Evolutionary conservation across 2,797 vertebrate genomes (phyloP).

Genomic region (Prionace glauca): DNA sequence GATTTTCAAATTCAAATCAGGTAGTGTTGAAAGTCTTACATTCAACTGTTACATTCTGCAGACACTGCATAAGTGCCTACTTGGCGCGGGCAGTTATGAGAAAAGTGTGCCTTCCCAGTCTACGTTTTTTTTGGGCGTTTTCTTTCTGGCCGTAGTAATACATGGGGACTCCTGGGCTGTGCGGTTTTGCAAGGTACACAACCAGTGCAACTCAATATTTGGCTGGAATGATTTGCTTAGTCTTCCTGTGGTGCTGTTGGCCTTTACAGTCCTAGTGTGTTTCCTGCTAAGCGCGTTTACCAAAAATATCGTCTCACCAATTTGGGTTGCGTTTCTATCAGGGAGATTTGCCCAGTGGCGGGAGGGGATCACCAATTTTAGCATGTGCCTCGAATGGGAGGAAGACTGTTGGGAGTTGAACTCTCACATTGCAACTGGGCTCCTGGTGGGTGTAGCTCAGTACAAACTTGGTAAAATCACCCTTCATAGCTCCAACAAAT

Average conservation of each 20-base stretch:
- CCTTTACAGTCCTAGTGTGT: neutral
- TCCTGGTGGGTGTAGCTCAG: neutral
- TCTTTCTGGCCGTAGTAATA: neutral
- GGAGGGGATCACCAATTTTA: neutral
- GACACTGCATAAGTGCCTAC: no score
- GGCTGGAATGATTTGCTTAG: neutral
- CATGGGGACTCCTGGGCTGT: neutral
- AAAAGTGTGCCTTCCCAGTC: neutral
- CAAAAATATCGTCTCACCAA: neutral
- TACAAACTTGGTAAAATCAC: neutral
- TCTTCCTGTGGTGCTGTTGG: neutral
- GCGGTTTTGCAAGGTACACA: neutral
- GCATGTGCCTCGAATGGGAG: neutral
- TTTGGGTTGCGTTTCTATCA: neutral
- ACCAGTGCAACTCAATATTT: neutral
- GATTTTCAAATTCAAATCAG: neutral
- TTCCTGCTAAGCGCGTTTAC: neutral
- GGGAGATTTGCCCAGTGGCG: neutral
- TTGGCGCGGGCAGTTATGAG: neutral
- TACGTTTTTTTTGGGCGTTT: neutral
- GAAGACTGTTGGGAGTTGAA: neutral
- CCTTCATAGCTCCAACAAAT: neutral
- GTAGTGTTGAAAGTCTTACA: neutral
- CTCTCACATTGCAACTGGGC: neutral
- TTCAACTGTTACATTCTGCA: neutral